A percentile compares a stretch with the other conserved stretches of the same genome.
These are phyloP conservation scores for Varanus salvator DNA, from an alignment of 2,113 vertebrate genomes.

Conservation along the genomic window DNA sequence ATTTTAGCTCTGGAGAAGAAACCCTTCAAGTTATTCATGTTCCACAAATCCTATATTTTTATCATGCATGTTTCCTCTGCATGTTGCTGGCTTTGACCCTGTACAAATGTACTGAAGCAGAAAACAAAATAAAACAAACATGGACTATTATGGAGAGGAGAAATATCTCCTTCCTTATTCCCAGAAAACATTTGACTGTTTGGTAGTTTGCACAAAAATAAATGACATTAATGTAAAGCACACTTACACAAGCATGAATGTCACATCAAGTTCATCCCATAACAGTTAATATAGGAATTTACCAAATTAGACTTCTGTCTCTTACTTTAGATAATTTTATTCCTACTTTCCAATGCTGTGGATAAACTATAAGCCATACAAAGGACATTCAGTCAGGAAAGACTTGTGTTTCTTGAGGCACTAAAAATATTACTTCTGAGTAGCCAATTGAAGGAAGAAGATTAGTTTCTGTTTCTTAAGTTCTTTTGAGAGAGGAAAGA, in stretches of 20 bases:
- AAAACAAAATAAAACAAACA: background rate
- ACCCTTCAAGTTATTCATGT: background rate
- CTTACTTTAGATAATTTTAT: background rate
- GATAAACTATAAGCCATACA: background rate
- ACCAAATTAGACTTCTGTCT: background rate
- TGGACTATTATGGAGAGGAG: background rate
- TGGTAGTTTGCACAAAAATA: background rate
- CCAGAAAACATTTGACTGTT: background rate
- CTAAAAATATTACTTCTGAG: slow-evolving; percentile 9
- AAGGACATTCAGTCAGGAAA: background rate
- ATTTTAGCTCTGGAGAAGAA: background rate
- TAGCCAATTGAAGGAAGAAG: background rate
- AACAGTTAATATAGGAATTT: background rate
- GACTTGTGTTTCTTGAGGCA: background rate
- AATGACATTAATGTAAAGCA: background rate
- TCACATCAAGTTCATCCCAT: background rate
- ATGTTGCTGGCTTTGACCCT: background rate
- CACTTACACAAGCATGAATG: no score
- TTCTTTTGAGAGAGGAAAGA: background rate
- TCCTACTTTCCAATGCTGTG: background rate
- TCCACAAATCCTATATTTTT: background rate
- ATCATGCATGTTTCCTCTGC: background rate
- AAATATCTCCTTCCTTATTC: background rate
- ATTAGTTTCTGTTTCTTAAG: background rate
- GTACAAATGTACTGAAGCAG: background rate